These are phyloP conservation scores for Tholera decimalis DNA, from an alignment of 2,888 invertebrate species.

Conservation along the genomic window DNA sequence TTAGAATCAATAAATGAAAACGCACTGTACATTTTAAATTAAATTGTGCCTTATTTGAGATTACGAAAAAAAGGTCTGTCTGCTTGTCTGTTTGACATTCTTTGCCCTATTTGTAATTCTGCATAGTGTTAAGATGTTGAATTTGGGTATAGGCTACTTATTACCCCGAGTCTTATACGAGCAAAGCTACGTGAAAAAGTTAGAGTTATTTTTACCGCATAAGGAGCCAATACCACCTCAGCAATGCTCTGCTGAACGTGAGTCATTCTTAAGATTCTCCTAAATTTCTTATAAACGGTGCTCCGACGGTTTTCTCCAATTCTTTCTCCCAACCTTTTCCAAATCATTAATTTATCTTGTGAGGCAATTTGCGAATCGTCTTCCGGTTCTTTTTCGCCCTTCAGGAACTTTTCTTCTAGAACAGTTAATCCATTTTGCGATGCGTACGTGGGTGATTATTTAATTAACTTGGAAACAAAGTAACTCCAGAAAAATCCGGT, in stretches of 20 bases:
- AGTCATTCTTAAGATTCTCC: background rate
- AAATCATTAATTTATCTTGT: conserved; percentile 27
- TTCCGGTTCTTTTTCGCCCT: conserved; percentile 8
- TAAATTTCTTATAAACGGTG: background rate
- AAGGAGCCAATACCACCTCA: background rate
- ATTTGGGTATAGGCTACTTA: too few relatives aligned
- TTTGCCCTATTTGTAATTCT: too few relatives aligned
- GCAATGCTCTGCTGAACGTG: background rate
- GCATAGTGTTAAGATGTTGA: too few relatives aligned
- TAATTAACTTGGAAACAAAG: conserved; percentile 25
- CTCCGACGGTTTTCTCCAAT: background rate
- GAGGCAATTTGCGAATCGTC: conserved; percentile 13
- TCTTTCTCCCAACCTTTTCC: background rate
- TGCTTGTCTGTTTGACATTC: too few relatives aligned
- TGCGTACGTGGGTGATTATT: conserved; percentile 3
- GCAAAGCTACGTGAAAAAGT: background rate
- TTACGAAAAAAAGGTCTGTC: too few relatives aligned
- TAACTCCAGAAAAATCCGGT: background rate
- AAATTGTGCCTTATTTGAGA: too few relatives aligned
- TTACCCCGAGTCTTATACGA: too few relatives aligned
- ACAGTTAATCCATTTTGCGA: conserved; percentile 24
- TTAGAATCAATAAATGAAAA: too few relatives aligned
- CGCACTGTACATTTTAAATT: too few relatives aligned
- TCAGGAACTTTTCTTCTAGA: conserved; percentile 20
- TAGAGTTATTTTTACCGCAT: background rate